Conservation (phyloP, 2,797 vertebrate species). For the Salmo trutta region DNA sequence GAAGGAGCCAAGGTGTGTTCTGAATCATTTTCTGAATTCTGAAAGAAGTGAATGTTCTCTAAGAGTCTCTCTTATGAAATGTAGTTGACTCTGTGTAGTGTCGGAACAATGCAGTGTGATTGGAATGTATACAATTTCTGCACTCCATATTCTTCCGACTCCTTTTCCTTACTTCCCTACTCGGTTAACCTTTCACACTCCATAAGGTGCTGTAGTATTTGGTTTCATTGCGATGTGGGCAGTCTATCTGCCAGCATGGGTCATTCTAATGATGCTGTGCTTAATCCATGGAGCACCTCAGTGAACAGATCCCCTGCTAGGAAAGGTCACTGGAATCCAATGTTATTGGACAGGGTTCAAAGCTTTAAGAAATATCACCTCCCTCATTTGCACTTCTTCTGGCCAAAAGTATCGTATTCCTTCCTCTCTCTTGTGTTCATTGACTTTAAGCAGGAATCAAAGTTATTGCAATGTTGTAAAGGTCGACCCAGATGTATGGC, state of each 20-base stretch:
- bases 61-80: background rate
- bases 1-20: background rate
- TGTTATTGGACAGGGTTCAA: slow-evolving; percentile 70
- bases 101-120: background rate
- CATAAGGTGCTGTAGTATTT: slow-evolving; percentile 67
- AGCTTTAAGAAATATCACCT: slow-evolving; percentile 67
- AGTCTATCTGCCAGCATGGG: slow-evolving; percentile 47
- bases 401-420: slow-evolving; percentile 20
- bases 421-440: slow-evolving; percentile 15
- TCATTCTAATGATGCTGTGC: slow-evolving; percentile 71
- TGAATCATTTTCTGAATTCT: background rate
- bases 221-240: slow-evolving; percentile 54
- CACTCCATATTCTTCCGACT: slow-evolving; percentile 30
- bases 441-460: slow-evolving; percentile 24
- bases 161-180: slow-evolving; percentile 19
- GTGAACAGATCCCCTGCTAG: slow-evolving; percentile 53
- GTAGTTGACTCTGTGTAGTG: slow-evolving; percentile 3
- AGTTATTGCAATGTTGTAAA: slow-evolving; percentile 21
- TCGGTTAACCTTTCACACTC: slow-evolving; percentile 74
- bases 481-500: background rate
- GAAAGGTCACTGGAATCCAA: slow-evolving; percentile 75
- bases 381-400: slow-evolving; percentile 31
- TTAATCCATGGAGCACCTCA: slow-evolving; percentile 61
- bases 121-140: slow-evolving; percentile 16
- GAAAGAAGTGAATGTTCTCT: background rate